A percentile compares a stretch with the other conserved stretches of the same genome.
These are phyloP conservation scores for Drepana falcataria DNA, from an alignment of 2,888 invertebrate genomes.

Conservation along the genomic window DNA sequence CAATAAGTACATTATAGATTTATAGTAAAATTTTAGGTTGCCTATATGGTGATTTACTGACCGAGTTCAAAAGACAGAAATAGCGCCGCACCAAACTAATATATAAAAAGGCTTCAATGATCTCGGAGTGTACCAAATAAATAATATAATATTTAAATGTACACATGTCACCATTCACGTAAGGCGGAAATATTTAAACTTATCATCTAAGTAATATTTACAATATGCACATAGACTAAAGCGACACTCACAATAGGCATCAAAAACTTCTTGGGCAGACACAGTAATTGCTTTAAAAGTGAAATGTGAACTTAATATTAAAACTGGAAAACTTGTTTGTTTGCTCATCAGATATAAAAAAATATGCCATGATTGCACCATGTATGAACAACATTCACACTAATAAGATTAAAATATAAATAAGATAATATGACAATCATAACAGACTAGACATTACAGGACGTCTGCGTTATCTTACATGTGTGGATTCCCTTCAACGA, in stretches of 20 bases:
- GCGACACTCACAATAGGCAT: conserved; percentile 48
- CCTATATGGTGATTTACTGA: conserved; percentile 19
- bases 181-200: conserved; percentile 69
- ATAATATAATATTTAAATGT: conserved; percentile 30
- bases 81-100: conserved; percentile 12
- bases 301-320: conserved; percentile 27
- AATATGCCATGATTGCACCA: conserved; percentile 37
- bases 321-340: conserved; percentile 33
- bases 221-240: conserved; percentile 70
- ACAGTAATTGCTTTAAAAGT: conserved; percentile 52
- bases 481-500: conserved; percentile 20
- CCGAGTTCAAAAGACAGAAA: conserved; percentile 1
- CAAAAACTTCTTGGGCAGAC: conserved; percentile 40
- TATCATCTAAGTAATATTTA: conserved; percentile 60
- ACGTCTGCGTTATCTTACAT: conserved; percentile 52
- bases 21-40: conserved; percentile 30
- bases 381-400: conserved; percentile 26
- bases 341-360: conserved; percentile 59
- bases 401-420: conserved; percentile 43
- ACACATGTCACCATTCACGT: conserved; percentile 53
- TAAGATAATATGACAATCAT: conserved; percentile 51
- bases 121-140: conserved; percentile 18
- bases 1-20: conserved; percentile 58
- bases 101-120: conserved; percentile 19
- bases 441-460: conserved; percentile 64